phyloP scores from a whole-genome alignment of 2,113 vertebrate genomes.

The Parotia lawesii region DNA sequence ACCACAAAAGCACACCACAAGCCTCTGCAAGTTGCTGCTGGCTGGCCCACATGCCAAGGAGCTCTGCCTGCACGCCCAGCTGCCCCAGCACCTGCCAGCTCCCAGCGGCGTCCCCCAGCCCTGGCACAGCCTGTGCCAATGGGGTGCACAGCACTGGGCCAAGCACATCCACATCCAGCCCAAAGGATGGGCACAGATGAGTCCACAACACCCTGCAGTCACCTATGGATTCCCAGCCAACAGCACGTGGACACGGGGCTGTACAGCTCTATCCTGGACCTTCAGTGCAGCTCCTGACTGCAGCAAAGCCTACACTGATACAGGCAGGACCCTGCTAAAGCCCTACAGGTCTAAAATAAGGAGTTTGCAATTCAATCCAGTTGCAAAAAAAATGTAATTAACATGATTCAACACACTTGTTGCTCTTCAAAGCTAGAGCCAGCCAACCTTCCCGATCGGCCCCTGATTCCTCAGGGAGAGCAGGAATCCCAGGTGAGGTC shows the following conservation, averaged over 20 bases:
- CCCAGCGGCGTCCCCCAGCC: background rate
- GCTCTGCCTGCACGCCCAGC: rapidly evolving
- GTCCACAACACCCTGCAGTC: background rate
- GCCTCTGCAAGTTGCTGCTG: background rate
- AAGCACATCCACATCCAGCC: background rate
- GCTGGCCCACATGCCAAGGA: background rate
- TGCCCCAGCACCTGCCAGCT: background rate
- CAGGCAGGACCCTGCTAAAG: background rate
- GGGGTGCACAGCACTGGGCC: background rate
- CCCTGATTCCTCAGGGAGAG: background rate
- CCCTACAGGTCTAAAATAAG: background rate
- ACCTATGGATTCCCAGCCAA: background rate
- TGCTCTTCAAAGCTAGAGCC: background rate
- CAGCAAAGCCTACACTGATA: rapidly evolving
- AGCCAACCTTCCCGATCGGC: rapidly evolving
- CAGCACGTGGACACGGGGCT: rapidly evolving
- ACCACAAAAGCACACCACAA: background rate
- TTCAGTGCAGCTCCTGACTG: rapidly evolving
- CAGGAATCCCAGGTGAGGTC: background rate
- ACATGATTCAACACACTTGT: background rate
- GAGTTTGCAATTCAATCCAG: background rate
- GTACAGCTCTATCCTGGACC: background rate
- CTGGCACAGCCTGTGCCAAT: rapidly evolving
- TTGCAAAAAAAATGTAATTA: background rate
- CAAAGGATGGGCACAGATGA: background rate